Conservation (phyloP, 2,888 invertebrate species). For the Beris morrisii region DNA sequence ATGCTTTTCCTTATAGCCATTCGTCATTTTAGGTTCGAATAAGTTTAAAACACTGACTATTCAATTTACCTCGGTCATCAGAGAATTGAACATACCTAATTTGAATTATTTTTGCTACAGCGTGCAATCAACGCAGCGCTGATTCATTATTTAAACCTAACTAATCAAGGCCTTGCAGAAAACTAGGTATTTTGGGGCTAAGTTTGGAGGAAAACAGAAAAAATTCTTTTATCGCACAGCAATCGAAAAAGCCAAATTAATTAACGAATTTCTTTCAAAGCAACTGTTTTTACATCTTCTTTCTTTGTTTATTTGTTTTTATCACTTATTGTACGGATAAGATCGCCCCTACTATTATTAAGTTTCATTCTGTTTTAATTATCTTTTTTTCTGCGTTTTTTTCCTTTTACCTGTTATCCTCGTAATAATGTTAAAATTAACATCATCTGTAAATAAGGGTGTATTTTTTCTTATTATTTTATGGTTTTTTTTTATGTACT, state of each 20-base stretch:
- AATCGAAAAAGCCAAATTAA: conserved; percentile 22
- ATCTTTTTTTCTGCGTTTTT: conserved; percentile 4
- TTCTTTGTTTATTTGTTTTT: conserved; percentile 31
- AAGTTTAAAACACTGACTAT: no score
- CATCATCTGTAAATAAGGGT: conserved; percentile 33
- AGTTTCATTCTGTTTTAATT: conserved; percentile 23
- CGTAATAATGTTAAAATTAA: conserved; percentile 12
- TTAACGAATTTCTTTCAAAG: conserved; percentile 14
- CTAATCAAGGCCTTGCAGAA: no score
- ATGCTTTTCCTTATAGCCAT: no score
- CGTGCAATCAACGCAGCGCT: no score
- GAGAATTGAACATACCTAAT: no score
- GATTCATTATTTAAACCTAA: no score
- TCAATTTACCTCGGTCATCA: no score
- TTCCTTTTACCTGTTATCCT: conserved; percentile 3
- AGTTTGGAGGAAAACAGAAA: not conserved
- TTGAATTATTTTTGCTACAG: no score
- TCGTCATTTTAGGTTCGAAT: no score
- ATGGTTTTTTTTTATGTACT: conserved; percentile 39
- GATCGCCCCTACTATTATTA: conserved; percentile 27
- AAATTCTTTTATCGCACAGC: conserved; percentile 19
- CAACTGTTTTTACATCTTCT: conserved; percentile 1
- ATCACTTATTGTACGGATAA: conserved; percentile 40
- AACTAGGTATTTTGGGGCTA: no score
- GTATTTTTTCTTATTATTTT: conserved; percentile 37